Base-by-base conservation (phyloP, 1,140 invertebrate species). In the Cheumatopsyche charites region DNA sequence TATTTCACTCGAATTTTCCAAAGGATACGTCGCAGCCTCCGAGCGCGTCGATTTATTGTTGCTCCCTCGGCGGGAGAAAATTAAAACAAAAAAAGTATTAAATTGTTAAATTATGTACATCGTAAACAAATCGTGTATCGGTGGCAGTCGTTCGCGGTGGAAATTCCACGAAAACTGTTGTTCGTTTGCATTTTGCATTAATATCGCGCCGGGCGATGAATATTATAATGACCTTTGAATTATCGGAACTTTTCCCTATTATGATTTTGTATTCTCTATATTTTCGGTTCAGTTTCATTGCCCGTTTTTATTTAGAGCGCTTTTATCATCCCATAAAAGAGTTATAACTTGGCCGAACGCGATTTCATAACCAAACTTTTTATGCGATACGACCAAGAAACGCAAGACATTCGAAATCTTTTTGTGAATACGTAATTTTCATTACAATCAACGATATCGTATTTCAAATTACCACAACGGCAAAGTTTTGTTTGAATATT, bases 281-380 rank as follows among this genome's bases (percentile, higher is more conserved):
- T 26, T 25, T 58, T 58, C 55, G 23, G 12, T 58, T 58, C 55
- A 23, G 55, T 23, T 26, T 58, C 55, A 58, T 58, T 58, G 55
- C 55, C 21, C 55, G 55, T 25, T 58, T 58, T 58, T 58, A 58
- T 58, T 58, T 58, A 58, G 55, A 58, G 21, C 55, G 55, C 55
- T 26, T 58, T 58, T 58, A 58, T 58, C 55, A 58, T 58, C 21
- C 55, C 55, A 26, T 58, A 58, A 58, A 58, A 58, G 23, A 58
- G 55, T 58, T 58, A 25, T 58, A 58, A 25, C 29, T 36, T 36
- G 29, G 29, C 29, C 47, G 47, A 58, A 58, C 55, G 55, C 55
- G 55, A 58, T 58, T 58, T 58, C 55, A 58, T 13, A 58, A 58
- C 55, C 55, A 13, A 58, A 58, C 55, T 58, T 58, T 36, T 58